Conservation (phyloP, 2,888 invertebrate genomes). For the Erannis defoliaria region DNA sequence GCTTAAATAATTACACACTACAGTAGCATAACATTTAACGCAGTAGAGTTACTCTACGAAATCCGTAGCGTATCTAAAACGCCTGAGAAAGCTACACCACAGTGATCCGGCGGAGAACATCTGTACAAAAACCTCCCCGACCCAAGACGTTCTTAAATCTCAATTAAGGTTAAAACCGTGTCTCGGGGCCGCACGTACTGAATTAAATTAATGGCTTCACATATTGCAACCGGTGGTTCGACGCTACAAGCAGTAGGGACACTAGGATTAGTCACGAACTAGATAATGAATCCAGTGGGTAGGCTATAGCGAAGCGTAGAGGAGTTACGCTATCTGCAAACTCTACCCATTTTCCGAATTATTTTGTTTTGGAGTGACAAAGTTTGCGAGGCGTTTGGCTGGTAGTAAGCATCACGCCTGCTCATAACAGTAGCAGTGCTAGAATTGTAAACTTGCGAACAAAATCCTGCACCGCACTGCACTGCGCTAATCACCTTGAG, state of each 20-base stretch:
- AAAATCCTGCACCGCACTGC: too few relatives aligned
- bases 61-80: constrained; percentile 7
- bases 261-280: background rate
- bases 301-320: too few relatives aligned
- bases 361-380: too few relatives aligned
- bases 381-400: too few relatives aligned
- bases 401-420: too few relatives aligned
- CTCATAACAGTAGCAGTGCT: too few relatives aligned
- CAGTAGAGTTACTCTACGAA: background rate
- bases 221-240: constrained; percentile 71
- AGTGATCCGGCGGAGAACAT: constrained; percentile 54
- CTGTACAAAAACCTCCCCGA: constrained; percentile 71
- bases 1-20: background rate
- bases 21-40: too few relatives aligned
- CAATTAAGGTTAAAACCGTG: constrained; percentile 86
- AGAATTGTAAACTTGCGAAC: too few relatives aligned
- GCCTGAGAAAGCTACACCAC: constrained; percentile 16
- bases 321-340: too few relatives aligned
- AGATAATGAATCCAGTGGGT: too few relatives aligned
- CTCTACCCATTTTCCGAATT: too few relatives aligned
- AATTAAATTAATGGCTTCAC: constrained; percentile 86
- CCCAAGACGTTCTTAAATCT: constrained; percentile 82
- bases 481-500: too few relatives aligned
- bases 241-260: constrained; percentile 20
- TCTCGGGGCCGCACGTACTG: constrained; percentile 81